A percentile compares a stretch with the other conserved stretches of the same genome.
These are phyloP conservation scores for Trichomycterus rosablanca DNA, from an alignment of 2,113 vertebrate genomes.

Conservation along the genomic window DNA sequence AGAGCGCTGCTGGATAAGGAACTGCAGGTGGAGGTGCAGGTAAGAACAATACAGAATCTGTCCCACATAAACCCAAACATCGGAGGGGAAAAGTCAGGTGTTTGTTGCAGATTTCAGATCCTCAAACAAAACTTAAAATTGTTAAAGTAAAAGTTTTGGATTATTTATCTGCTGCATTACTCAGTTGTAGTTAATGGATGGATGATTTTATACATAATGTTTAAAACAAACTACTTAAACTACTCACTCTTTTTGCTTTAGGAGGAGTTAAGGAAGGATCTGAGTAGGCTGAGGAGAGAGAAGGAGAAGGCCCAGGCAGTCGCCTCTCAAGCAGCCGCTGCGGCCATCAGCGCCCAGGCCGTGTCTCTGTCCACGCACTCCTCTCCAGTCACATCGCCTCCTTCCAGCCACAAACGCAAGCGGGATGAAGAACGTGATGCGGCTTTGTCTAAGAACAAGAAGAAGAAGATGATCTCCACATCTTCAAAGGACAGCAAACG, in stretches of 20 bases:
- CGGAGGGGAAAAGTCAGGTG: too few relatives aligned
- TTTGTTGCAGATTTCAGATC: too few relatives aligned
- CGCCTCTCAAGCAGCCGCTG: slow-evolving; percentile 59
- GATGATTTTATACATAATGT: too few relatives aligned
- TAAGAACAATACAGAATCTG: slow-evolving; percentile 48
- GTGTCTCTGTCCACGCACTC: slow-evolving; percentile 47
- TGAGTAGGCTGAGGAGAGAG: slow-evolving; percentile 82
- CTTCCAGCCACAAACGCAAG: slow-evolving; percentile 82
- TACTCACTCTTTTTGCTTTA: slow-evolving; percentile 44
- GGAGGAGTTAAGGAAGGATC: slow-evolving; percentile 92
- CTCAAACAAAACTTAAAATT: too few relatives aligned
- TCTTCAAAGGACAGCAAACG: slow-evolving; percentile 96
- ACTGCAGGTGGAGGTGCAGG: slow-evolving; percentile 94
- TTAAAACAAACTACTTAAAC: not conserved
- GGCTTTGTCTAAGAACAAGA: slow-evolving; percentile 83
- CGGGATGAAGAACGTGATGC: slow-evolving; percentile 79
- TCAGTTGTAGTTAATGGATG: too few relatives aligned
- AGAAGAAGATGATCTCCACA: slow-evolving; percentile 96
- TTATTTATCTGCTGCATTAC: too few relatives aligned
- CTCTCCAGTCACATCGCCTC: slow-evolving; percentile 33
- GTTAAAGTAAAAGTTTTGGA: too few relatives aligned
- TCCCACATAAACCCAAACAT: not conserved
- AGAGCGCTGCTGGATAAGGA: slow-evolving; percentile 95
- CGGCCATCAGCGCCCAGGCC: slow-evolving; percentile 56
- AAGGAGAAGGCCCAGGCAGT: slow-evolving; percentile 81